Evolutionary conservation across 2,113 vertebrate species (phyloP).

Genomic region (Diglossa brunneiventris): DNA sequence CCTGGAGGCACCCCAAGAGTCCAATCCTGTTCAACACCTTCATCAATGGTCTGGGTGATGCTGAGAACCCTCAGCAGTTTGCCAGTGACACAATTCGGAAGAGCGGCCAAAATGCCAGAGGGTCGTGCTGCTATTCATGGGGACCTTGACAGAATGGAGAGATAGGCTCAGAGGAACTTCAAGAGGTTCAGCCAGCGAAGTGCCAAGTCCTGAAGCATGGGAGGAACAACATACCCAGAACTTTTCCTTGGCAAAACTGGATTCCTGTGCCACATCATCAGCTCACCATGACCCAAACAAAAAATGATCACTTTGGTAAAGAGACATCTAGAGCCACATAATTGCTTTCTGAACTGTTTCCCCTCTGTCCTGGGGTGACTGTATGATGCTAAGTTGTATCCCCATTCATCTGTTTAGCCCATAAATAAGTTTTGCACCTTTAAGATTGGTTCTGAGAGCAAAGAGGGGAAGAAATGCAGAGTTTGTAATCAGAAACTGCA

Average conservation of each 20-base stretch:
- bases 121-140: accelerated
- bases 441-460: background rate
- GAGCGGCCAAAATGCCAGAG: background rate
- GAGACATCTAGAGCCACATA: background rate
- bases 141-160: background rate
- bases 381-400: background rate
- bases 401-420: background rate
- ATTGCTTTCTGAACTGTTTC: background rate
- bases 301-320: background rate
- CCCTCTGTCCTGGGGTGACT: background rate
- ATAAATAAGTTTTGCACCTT: background rate
- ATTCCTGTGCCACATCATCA: background rate
- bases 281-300: background rate
- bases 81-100: background rate
- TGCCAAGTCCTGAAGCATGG: background rate
- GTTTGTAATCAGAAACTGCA: background rate
- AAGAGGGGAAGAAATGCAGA: accelerated
- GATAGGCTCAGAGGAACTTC: background rate
- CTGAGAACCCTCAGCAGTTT: background rate
- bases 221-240: background rate
- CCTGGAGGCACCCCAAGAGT: background rate
- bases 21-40: background rate
- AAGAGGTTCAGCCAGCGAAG: background rate
- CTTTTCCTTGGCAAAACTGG: background rate
- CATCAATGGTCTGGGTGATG: background rate